These are phyloP conservation scores for Stictocephala bisonia DNA, from an alignment of 2,888 invertebrate genomes.

Conservation along the genomic window DNA sequence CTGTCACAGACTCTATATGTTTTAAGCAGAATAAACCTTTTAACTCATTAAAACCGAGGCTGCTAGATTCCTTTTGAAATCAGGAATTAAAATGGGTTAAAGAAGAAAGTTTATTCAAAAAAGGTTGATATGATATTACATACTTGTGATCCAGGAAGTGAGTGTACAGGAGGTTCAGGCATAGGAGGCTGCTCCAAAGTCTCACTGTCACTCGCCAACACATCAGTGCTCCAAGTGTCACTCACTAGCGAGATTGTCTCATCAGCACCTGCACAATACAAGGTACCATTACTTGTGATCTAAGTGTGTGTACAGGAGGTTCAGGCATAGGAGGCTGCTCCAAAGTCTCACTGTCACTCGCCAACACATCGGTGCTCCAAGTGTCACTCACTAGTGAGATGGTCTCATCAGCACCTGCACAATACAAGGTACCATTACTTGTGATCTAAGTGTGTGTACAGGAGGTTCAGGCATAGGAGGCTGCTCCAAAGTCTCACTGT, in stretches of 20 bases:
- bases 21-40: no score
- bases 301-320: constrained; percentile 63
- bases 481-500: constrained; percentile 92
- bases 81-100: background rate
- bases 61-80: no score
- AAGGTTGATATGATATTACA: background rate
- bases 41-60: no score
- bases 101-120: background rate
- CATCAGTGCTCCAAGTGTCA: constrained; percentile 99
- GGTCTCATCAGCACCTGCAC: constrained; percentile 88
- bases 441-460: constrained; percentile 63
- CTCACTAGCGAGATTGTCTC: constrained; percentile 97
- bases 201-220: constrained; percentile 96
- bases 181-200: constrained; percentile 78
- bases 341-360: constrained; percentile 95
- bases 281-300: constrained; percentile 49
- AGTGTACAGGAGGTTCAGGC: constrained; percentile 63
- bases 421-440: no score
- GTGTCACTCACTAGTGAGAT: constrained; percentile 97
- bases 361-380: constrained; percentile 98
- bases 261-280: constrained; percentile 77
- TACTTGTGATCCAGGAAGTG: constrained; percentile 45
- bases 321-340: constrained; percentile 70
- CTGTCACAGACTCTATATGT: no score
- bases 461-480: constrained; percentile 61